phyloP scores from a whole-genome alignment of 2,888 invertebrate genomes.

The Opisthograptis luteolata region DNA sequence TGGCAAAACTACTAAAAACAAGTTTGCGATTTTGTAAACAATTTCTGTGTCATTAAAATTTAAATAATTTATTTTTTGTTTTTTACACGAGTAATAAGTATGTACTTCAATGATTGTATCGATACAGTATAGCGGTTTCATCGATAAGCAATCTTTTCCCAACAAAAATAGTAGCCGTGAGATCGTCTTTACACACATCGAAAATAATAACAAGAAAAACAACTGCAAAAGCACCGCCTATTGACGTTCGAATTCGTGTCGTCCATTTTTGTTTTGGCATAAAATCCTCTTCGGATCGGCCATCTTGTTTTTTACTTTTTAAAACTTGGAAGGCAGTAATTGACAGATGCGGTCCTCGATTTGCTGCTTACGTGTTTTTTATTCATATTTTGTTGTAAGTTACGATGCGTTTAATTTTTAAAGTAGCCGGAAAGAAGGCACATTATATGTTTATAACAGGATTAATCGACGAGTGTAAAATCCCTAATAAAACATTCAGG shows the following conservation, averaged over 20 bases:
- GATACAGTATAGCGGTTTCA: too few species aligned
- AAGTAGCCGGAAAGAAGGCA: constrained; percentile 15
- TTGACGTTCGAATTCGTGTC: constrained; percentile 14
- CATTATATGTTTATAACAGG: constrained; percentile 9
- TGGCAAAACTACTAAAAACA: too few species aligned
- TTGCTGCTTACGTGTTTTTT: constrained; percentile 16
- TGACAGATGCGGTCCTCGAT: constrained; percentile 24
- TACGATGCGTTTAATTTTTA: constrained; percentile 27
- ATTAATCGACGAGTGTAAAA: constrained; percentile 1
- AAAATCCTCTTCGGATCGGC: constrained; percentile 14
- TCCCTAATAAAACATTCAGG: neutral
- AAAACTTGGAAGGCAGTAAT: constrained; percentile 15
- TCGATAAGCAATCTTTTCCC: too few species aligned
- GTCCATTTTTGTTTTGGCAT: constrained; percentile 20
- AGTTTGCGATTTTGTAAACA: too few species aligned
- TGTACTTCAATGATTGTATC: too few species aligned
- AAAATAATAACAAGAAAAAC: constrained; percentile 5
- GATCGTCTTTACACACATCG: neutral
- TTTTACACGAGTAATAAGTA: too few species aligned
- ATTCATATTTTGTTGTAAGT: constrained; percentile 25
- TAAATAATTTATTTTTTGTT: too few species aligned
- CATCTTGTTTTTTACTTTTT: constrained; percentile 23
- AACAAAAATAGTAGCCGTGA: neutral
- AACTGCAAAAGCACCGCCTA: constrained; percentile 15
- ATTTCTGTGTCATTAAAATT: too few species aligned